A percentile compares a stretch with the other conserved stretches of the same genome.
Conservation (phyloP, 1,140 invertebrate genomes). For the Vollenhovia emeryi region DNA sequence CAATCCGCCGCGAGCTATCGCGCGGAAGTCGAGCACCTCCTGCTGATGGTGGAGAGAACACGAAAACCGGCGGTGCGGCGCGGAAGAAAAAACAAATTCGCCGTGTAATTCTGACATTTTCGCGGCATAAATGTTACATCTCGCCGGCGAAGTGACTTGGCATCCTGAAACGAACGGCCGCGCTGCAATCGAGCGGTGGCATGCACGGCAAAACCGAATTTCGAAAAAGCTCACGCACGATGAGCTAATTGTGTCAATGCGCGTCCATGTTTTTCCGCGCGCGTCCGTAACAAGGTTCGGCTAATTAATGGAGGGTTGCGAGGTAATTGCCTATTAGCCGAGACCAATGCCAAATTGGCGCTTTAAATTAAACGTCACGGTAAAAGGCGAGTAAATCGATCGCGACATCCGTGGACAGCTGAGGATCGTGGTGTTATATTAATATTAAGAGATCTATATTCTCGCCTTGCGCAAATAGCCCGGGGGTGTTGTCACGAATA, state of each 20-base stretch:
- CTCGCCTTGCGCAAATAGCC: background rate
- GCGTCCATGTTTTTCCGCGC: conserved; percentile 43
- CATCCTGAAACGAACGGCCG: conserved; percentile 22
- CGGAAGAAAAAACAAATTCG: conserved; percentile 25
- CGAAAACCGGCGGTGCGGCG: background rate
- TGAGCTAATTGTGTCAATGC: conserved; percentile 51
- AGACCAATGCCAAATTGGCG: conserved; percentile 46
- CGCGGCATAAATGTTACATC: conserved; percentile 61
- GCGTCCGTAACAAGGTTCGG: conserved; percentile 47
- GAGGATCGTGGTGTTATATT: conserved; percentile 21
- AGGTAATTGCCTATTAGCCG: conserved; percentile 56
- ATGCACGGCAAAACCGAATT: conserved; percentile 39
- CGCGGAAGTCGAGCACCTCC: conserved; percentile 58
- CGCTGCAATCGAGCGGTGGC: conserved; percentile 35
- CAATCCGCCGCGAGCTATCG: conserved; percentile 58
- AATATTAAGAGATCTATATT: conserved; percentile 3
- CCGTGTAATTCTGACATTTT: conserved; percentile 53
- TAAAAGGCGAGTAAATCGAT: conserved; percentile 32
- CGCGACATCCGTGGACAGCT: background rate
- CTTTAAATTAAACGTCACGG: conserved; percentile 51
- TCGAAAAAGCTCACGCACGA: conserved; percentile 42
- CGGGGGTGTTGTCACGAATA: background rate
- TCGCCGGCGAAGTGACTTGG: conserved; percentile 41
- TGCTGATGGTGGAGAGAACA: background rate
- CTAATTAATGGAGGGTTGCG: conserved; percentile 54